Evolutionary conservation across 1,140 invertebrate species (phyloP), one percentile per base, ranked within the genome.

Genomic region (Meloidogyne floridensis): DNA sequence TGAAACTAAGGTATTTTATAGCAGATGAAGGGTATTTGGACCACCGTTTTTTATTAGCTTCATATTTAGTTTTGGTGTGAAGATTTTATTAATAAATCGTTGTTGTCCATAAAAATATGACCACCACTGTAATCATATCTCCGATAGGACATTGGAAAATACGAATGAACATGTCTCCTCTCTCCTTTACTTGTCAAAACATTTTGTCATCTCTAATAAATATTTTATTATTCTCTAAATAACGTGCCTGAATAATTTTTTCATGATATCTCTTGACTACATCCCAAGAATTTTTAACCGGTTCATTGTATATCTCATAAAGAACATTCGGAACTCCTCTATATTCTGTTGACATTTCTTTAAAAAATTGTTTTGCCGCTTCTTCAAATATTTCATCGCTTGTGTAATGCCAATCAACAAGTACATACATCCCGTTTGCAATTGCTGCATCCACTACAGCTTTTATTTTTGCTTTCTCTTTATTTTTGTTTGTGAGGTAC

Each of bases 291-390:
- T 15, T 32, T 51, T 77, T 32, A 11, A 54, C 56, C 9, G 76
- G 9, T 10, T 78, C 77, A 71, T 78, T 78, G n/a, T 43, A 71
- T 47, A 78, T 43, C 18, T 78, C 77, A 47, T 71, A 78, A 42
- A 78, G 13, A 8, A 78, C 42, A 71, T 72, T 78, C 18, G 56
- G 56, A 0, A 32, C 10, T n/a, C 47, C 51, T 3, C 11, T 71
- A 47, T 78, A 78, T 71, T 78, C 47, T 42, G 13, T 7, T 3
- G 77, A 78, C 8, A 78, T 70, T 70, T 65, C 32, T 42, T 18
- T n/a, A 70, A 78, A 78, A 43, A 78, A 78, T 65, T 20, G 0
- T 13, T 51, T 71, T 0, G 77, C 59, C n/a, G 65, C 32, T 8
- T 51, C 32, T 13, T n/a, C 69, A 71, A 69, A 71, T 70, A 71